phyloP scores from a whole-genome alignment of 1,140 invertebrate species.

The Stegodyphus dumicola region DNA sequence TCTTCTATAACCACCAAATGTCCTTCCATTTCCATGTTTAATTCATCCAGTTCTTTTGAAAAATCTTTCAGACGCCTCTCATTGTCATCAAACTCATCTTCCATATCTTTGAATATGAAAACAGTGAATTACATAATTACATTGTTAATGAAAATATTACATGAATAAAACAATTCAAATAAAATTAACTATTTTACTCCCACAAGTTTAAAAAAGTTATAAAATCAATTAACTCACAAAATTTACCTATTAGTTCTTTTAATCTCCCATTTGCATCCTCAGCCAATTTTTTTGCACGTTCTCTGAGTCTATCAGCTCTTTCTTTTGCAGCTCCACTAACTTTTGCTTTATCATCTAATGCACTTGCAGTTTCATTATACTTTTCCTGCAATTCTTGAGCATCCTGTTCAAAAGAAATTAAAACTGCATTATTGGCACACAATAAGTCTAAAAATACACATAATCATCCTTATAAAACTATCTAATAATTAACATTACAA shows the following conservation, averaged over 20 bases:
- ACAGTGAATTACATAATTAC: background rate
- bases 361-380: conserved; percentile 74
- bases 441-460: no score
- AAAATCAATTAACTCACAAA: background rate
- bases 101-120: conserved; percentile 69
- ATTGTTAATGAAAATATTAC: background rate
- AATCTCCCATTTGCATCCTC: conserved; percentile 80
- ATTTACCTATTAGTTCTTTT: conserved; percentile 76
- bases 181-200: background rate
- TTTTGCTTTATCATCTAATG: conserved; percentile 74
- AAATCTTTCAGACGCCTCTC: conserved; percentile 69
- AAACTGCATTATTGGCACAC: background rate
- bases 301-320: conserved; percentile 78
- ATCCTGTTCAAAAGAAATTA: conserved; percentile 63
- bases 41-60: conserved; percentile 67
- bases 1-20: conserved; percentile 70
- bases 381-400: conserved; percentile 71
- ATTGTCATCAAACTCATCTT: conserved; percentile 70
- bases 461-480: no score
- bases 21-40: conserved; percentile 70
- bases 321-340: conserved; percentile 77
- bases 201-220: no score
- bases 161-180: background rate
- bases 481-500: no score
- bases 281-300: conserved; percentile 80